phyloP scores from a whole-genome alignment of 2,113 vertebrate genomes.

The Antechinus flavipes region DNA sequence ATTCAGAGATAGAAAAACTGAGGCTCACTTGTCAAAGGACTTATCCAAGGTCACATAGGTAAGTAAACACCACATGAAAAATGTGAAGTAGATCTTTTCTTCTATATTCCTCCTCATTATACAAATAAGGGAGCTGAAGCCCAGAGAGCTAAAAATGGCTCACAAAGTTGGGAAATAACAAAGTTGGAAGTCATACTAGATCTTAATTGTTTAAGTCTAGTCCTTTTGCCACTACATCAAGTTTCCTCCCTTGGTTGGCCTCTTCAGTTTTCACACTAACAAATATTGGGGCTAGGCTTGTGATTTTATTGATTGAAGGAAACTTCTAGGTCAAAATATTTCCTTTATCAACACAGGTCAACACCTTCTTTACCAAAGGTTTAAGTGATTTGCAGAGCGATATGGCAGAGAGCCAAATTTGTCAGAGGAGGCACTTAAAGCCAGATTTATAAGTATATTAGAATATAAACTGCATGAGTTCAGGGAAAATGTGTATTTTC shows the following conservation, averaged over 20 bases:
- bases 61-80: background rate
- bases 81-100: background rate
- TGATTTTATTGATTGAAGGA: background rate
- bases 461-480: background rate
- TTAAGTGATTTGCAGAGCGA: background rate
- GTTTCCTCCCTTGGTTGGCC: background rate
- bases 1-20: background rate
- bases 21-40: background rate
- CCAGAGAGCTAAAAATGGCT: background rate
- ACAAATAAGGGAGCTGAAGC: background rate
- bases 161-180: background rate
- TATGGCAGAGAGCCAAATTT: background rate
- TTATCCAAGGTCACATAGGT: background rate
- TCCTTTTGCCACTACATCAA: background rate
- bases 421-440: background rate
- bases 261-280: background rate
- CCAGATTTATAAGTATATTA: background rate
- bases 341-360: background rate
- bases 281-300: background rate
- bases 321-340: background rate
- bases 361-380: background rate
- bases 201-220: background rate
- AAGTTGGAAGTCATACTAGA: background rate
- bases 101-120: background rate
- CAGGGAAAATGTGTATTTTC: background rate